Conservation (phyloP, 2,113 vertebrate genomes). For the Forbesichthys papilliferus region DNA sequence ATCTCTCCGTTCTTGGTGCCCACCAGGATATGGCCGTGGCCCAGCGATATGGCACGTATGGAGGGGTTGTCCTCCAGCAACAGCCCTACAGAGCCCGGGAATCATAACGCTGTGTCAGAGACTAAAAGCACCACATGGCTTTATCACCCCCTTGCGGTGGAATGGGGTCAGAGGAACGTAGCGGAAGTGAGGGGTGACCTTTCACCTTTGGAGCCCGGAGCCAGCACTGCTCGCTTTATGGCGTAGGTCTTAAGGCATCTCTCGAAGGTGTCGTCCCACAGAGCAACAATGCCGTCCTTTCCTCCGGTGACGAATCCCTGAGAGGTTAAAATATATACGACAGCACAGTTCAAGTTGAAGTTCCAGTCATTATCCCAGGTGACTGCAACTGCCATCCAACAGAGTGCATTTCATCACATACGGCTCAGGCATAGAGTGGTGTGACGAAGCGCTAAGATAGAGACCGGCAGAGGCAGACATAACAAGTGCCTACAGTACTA, state of each 20-base stretch:
- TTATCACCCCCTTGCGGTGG: constrained; percentile 10
- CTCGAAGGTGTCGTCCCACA: constrained; percentile 98
- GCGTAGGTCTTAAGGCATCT: constrained; percentile 98
- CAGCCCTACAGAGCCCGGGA: constrained; percentile 78
- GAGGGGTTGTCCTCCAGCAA: constrained; percentile 98
- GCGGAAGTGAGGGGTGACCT: not conserved
- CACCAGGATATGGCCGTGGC: constrained; percentile 96
- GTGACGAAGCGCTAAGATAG: not conserved
- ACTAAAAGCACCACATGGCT: constrained; percentile 7
- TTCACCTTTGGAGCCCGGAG: constrained; percentile 96
- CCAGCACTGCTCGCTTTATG: constrained; percentile 94
- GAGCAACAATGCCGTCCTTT: constrained; percentile 94
- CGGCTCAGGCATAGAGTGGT: not conserved
- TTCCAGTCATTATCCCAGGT: constrained; percentile 2
- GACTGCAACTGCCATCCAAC: not conserved
- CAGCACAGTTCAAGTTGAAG: constrained; percentile 10
- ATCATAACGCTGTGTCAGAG: constrained; percentile 22
- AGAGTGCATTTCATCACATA: not conserved
- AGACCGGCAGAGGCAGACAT: not conserved
- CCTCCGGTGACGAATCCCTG: constrained; percentile 98
- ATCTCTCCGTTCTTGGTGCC: constrained; percentile 99
- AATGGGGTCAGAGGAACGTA: not conserved
- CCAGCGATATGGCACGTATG: constrained; percentile 98
- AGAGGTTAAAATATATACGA: not conserved
- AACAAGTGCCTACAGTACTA: not conserved